Conservation (phyloP, 2,888 invertebrate genomes). For the Lepetodrilus schrolli region DNA sequence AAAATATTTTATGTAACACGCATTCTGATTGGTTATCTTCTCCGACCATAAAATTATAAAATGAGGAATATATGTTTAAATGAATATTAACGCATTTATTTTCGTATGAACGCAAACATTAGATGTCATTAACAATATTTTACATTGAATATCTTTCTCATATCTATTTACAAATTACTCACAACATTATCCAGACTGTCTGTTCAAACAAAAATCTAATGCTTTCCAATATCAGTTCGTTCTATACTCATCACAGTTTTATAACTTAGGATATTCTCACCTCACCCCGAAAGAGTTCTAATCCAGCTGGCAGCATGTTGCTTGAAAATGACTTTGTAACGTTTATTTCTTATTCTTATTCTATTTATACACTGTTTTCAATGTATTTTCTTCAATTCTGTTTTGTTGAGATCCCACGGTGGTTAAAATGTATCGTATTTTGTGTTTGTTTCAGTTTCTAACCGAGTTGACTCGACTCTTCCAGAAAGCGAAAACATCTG, state of each 20-base stretch:
- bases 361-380: neutral
- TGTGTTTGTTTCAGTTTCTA: slow-evolving; percentile 81
- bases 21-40: neutral
- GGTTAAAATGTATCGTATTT: no score
- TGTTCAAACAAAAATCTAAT: no score
- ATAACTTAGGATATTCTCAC: slow-evolving; percentile 1
- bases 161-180: no score
- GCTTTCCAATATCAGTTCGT: no score
- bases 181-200: no score
- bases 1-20: neutral
- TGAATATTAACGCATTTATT: neutral
- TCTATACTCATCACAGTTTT: no score
- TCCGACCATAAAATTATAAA: neutral
- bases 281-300: slow-evolving; percentile 42
- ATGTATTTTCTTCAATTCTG: slow-evolving; percentile 27
- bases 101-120: neutral
- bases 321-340: slow-evolving; percentile 70
- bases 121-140: no score
- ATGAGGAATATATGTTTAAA: neutral
- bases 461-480: slow-evolving; percentile 89
- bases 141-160: no score
- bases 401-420: no score
- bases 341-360: slow-evolving; percentile 1
- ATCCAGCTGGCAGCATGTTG: slow-evolving; percentile 45
- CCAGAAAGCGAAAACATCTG: slow-evolving; percentile 85